phyloP scores from a whole-genome alignment of 2,888 invertebrate species.

The Amiota minor region DNA sequence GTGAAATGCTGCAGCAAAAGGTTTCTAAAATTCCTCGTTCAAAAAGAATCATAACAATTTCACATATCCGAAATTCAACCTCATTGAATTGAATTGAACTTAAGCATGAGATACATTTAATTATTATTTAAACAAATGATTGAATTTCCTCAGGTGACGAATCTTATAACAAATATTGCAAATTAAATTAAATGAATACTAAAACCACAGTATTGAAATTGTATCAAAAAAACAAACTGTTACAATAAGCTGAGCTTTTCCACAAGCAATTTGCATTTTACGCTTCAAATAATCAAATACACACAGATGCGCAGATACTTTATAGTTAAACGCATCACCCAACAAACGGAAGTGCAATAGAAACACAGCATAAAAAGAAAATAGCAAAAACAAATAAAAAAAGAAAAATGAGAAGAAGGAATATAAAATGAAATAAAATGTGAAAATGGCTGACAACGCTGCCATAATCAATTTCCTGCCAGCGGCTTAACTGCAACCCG shows the following conservation, averaged over 20 bases:
- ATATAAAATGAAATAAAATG: slow-evolving; percentile 18
- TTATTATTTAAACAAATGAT: too few species aligned
- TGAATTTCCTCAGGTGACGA: too few species aligned
- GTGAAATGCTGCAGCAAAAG: neutral
- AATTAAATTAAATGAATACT: too few species aligned
- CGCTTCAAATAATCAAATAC: neutral
- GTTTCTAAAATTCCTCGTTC: neutral
- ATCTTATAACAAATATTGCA: too few species aligned
- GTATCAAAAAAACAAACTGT: slow-evolving; percentile 7
- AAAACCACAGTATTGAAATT: too few species aligned
- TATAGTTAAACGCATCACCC: neutral
- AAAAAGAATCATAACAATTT: too few species aligned
- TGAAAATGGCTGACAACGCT: slow-evolving; percentile 5
- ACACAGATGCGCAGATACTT: neutral
- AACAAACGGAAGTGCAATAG: neutral
- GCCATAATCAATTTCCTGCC: slow-evolving; percentile 33
- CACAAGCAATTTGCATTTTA: slow-evolving; percentile 29
- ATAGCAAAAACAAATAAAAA: neutral
- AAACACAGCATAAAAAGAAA: neutral
- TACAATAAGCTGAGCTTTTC: slow-evolving; percentile 19
- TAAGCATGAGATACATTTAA: too few species aligned
- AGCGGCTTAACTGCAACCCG: slow-evolving; percentile 12
- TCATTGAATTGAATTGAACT: too few species aligned
- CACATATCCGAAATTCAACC: too few species aligned
- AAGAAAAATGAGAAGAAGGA: neutral